Base-by-base conservation (phyloP, 2,888 invertebrate genomes). In the Drosophila acutilabella region DNA sequence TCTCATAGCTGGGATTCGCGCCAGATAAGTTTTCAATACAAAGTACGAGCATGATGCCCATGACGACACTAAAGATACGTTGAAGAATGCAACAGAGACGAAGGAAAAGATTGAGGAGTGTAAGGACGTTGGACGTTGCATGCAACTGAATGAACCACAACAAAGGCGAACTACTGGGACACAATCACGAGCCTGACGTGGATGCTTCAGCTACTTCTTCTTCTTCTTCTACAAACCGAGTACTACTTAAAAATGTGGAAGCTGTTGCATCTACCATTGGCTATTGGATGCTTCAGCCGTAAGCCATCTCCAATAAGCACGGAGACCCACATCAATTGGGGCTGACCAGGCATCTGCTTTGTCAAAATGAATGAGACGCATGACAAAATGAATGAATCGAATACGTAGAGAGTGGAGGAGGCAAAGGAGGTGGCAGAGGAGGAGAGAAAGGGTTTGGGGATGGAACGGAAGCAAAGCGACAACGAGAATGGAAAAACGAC, bases 11-110 rank as follows among this genome's bases (percentile, higher is more conserved):
- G 75, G 52, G 59, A 60, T 54, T 68, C 68, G 64, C 64, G 69
- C 71, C 69, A 57, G 71, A 87, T 74, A 74, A 56, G 38, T 56
- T 86, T 81, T 87, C 74, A 81, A 81, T 87, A 87, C 87, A 88
- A 86, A 74, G 73, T 86, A 70, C 38, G 26, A 47, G 45, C n/a
- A 59, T 83, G 79, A 81, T 75, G 71, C 78, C 71, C 81, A 72
- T 70, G 78, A 67, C 70, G 68, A 64, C 72, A 72, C 79, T 72
- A 72, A 81, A 75, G 70, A 74, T 73, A 64, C 70, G 72, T 71
- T 67, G 67, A 77, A 71, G 85, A 84, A 84, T 36, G 36, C 62
- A 52, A 42, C 62, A 65, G 64, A 65, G 76, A 59, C 48, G 47
- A 18, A 18, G 44, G 56, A 11, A 13, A 11, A 36, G 36, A 36